Evolutionary conservation across 2,888 invertebrate genomes (phyloP).

Genomic region (Halictus ligatus): DNA sequence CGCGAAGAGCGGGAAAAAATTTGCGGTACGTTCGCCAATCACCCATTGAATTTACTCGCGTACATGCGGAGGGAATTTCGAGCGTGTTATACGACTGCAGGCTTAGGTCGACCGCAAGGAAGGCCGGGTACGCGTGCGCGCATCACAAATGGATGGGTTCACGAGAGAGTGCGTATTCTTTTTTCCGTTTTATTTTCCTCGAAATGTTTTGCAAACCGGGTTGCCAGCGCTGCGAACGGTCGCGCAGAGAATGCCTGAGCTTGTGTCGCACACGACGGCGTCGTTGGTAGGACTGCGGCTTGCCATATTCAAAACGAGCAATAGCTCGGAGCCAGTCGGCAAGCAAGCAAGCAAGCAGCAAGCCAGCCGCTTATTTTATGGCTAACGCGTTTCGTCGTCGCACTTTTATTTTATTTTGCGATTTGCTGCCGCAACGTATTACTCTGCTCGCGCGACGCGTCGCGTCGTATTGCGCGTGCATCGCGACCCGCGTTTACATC

Average conservation of each 20-base stretch:
- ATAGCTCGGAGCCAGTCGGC: slow-evolving; percentile 59
- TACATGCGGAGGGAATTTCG: neutral
- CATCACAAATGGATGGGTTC: slow-evolving; percentile 56
- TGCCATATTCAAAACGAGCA: slow-evolving; percentile 67
- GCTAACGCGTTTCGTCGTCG: slow-evolving; percentile 70
- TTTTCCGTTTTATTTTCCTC: slow-evolving; percentile 3
- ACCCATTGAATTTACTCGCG: neutral
- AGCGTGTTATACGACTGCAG: neutral
- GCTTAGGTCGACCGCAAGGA: slow-evolving; percentile 19
- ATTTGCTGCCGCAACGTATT: slow-evolving; percentile 59
- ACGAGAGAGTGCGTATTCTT: slow-evolving; percentile 44
- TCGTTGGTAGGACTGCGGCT: slow-evolving; percentile 38
- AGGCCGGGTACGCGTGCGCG: neutral
- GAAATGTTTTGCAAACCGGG: slow-evolving; percentile 52
- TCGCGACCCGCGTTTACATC: slow-evolving; percentile 9
- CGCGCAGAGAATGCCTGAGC: slow-evolving; percentile 26
- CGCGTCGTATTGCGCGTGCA: neutral
- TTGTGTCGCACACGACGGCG: slow-evolving; percentile 28
- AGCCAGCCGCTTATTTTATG: slow-evolving; percentile 70
- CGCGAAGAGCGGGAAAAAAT: neutral
- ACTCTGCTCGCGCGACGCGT: slow-evolving; percentile 2
- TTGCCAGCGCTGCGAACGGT: slow-evolving; percentile 18
- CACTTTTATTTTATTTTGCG: slow-evolving; percentile 69
- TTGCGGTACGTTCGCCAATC: neutral
- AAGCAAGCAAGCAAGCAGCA: neutral